These are phyloP conservation scores for Heptranchias perlo DNA, from an alignment of 2,113 vertebrate species.

Conservation along the genomic window DNA sequence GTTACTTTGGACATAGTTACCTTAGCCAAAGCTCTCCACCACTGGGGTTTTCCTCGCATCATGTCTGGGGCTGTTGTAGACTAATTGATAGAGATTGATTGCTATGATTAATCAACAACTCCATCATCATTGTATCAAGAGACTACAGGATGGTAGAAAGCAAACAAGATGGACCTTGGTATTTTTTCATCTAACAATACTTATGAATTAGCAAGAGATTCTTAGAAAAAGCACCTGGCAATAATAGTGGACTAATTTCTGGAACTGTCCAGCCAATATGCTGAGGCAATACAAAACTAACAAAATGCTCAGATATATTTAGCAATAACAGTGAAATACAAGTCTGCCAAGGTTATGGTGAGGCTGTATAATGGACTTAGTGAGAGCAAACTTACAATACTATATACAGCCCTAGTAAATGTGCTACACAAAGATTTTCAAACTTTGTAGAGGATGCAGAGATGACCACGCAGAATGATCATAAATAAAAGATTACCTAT, in stretches of 20 bases:
- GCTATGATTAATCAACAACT: too few species aligned
- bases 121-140: too few species aligned
- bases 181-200: too few species aligned
- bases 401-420: not conserved
- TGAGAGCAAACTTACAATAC: not conserved
- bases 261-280: not conserved
- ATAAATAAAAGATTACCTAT: not conserved
- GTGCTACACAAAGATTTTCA: not conserved
- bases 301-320: not conserved
- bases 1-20: too few species aligned
- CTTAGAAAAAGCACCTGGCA: not conserved
- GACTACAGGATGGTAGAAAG: too few species aligned
- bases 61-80: too few species aligned
- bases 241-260: not conserved
- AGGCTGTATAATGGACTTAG: not conserved
- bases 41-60: too few species aligned
- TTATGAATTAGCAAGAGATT: too few species aligned
- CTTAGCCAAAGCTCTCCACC: too few species aligned
- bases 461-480: not conserved
- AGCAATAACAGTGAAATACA: too few species aligned
- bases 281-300: not conserved
- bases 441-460: not conserved
- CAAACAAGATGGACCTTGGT: too few species aligned
- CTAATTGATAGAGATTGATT: too few species aligned
- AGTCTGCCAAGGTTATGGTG: not conserved